phyloP scores from a whole-genome alignment of 2,113 vertebrate species.

The Daphoenositta chrysoptera region DNA sequence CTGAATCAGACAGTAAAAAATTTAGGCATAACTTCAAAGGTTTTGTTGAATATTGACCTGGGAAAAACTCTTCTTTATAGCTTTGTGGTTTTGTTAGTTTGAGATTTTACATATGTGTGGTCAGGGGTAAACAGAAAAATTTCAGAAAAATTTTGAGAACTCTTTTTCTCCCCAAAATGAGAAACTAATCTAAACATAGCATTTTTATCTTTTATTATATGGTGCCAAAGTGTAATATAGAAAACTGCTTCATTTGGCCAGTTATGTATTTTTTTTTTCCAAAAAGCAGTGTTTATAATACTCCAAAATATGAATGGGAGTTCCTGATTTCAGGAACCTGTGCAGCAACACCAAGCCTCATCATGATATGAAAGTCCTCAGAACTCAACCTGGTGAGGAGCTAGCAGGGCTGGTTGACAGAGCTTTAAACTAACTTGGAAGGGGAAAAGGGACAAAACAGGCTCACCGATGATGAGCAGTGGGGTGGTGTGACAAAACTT shows the following conservation, averaged over 20 bases:
- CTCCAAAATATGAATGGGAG: neutral
- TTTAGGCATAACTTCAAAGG: neutral
- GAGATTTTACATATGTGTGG: neutral
- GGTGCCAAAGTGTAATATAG: neutral
- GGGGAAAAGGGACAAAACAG: neutral
- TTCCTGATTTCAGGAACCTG: neutral
- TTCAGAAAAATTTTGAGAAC: neutral
- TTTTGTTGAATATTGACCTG: neutral
- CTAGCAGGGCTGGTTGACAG: neutral
- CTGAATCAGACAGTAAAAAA: neutral
- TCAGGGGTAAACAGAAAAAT: neutral
- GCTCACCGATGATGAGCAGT: too few relatives aligned
- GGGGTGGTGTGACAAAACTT: neutral
- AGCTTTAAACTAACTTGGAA: neutral
- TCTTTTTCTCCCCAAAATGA: neutral
- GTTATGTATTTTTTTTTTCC: rapidly evolving
- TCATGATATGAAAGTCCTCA: neutral
- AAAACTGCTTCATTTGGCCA: neutral
- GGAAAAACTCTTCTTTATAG: neutral
- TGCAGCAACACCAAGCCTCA: neutral
- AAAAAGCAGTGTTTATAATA: neutral
- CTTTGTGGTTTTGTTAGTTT: neutral
- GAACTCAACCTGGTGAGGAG: neutral
- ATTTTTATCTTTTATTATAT: neutral
- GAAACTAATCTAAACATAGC: neutral